Evolutionary conservation across 2,888 invertebrate species (phyloP).

Genomic region (Phaedon cochleariae): DNA sequence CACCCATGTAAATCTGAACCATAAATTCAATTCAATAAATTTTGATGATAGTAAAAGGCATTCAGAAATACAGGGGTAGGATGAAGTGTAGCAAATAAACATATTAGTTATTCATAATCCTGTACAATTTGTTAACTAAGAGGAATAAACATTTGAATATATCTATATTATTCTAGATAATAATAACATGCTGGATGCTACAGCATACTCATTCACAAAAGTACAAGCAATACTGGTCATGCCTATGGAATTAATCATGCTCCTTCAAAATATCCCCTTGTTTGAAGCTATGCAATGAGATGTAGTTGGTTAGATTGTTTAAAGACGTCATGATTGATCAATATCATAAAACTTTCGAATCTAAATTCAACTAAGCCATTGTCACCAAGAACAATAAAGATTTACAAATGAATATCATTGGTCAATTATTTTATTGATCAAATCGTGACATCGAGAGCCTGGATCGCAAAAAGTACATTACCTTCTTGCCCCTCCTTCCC

Average conservation of each 20-base stretch:
- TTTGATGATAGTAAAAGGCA: background rate
- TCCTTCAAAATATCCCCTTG: constrained; percentile 38
- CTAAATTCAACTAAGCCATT: too few species aligned
- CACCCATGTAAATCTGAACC: too few species aligned
- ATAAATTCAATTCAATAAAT: too few species aligned
- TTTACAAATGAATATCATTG: too few species aligned
- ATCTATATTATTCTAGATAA: too few species aligned
- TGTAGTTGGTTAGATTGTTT: constrained; percentile 53
- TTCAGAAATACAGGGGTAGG: background rate
- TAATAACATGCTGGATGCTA: too few species aligned
- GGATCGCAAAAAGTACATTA: constrained; percentile 65
- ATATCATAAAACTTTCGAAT: background rate
- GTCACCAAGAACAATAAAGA: too few species aligned
- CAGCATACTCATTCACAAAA: background rate
- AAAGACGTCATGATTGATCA: constrained; percentile 18
- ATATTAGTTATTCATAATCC: too few species aligned
- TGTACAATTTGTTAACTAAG: too few species aligned
- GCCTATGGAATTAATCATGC: constrained; percentile 18
- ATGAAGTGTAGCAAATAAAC: too few species aligned
- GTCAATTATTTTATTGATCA: constrained; percentile 10
- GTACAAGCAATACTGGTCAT: background rate
- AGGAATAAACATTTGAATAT: too few species aligned
- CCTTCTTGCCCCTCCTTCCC: constrained; percentile 94
- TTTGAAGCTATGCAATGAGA: constrained; percentile 60
- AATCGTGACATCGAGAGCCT: constrained; percentile 35